phyloP scores from a whole-genome alignment of 2,797 vertebrate genomes.

The Hoplostethus mediterraneus region DNA sequence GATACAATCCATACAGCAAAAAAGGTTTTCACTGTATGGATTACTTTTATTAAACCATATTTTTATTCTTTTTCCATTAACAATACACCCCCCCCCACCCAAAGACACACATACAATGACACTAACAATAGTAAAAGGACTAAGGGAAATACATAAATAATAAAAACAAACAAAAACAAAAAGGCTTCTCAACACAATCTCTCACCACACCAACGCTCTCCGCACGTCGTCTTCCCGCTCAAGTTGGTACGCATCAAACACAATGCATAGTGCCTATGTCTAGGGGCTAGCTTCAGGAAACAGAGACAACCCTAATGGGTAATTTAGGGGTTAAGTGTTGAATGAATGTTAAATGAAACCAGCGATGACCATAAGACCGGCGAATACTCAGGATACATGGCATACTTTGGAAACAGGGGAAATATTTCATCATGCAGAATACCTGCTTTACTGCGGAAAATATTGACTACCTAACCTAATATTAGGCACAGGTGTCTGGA shows the following conservation, averaged over 20 bases:
- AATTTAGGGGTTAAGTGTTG: constrained; percentile 4
- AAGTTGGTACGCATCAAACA: too few species aligned
- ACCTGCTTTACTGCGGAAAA: constrained; percentile 73
- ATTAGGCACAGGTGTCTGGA: constrained; percentile 68
- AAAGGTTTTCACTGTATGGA: background rate
- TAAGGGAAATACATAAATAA: too few species aligned
- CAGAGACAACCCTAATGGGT: background rate
- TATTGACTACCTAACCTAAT: constrained; percentile 60
- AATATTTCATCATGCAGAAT: constrained; percentile 53
- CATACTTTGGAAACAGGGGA: constrained; percentile 53
- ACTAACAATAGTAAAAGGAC: too few species aligned
- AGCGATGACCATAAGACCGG: constrained; percentile 16
- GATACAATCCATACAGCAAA: background rate
- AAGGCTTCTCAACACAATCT: too few species aligned
- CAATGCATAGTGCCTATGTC: too few species aligned
- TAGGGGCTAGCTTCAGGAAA: background rate
- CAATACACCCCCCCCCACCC: too few species aligned
- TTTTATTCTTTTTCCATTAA: too few species aligned
- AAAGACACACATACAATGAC: too few species aligned
- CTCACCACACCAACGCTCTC: too few species aligned
- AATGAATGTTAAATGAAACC: constrained; percentile 24
- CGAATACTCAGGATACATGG: constrained; percentile 38
- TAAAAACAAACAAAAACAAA: too few species aligned
- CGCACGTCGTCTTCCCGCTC: too few species aligned
- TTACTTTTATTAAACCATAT: too few species aligned